Evolutionary conservation across 2,888 invertebrate genomes (phyloP).

Genomic region (Ormyrus rosae): DNA sequence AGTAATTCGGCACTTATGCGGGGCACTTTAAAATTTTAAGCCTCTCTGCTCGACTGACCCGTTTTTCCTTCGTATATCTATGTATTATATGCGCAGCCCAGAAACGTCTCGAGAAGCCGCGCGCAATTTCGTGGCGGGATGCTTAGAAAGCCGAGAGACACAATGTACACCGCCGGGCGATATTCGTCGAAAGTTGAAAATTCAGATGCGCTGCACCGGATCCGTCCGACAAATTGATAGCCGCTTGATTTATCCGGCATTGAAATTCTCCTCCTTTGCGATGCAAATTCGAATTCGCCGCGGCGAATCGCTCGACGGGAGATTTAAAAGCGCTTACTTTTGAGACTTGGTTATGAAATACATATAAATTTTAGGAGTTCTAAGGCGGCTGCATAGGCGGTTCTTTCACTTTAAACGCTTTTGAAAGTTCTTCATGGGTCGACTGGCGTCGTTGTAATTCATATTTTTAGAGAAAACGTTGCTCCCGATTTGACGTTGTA

Average conservation of each 20-base stretch:
- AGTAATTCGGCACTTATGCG: too few relatives aligned
- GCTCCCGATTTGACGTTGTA: neutral
- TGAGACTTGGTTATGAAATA: too few relatives aligned
- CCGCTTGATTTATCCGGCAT: neutral
- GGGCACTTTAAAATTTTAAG: too few relatives aligned
- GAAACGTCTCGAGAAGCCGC: too few relatives aligned
- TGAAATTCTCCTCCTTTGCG: neutral
- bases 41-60: constrained; percentile 6
- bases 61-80: too few relatives aligned
- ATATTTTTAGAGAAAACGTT: constrained; percentile 15
- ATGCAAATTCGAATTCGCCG: neutral
- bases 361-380: neutral
- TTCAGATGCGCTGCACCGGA: neutral
- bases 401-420: constrained; percentile 44
- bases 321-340: too few relatives aligned
- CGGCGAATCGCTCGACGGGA: too few relatives aligned
- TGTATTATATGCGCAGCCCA: too few relatives aligned
- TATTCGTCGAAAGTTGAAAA: constrained; percentile 2
- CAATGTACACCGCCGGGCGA: neutral
- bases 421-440: constrained; percentile 45
- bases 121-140: too few relatives aligned
- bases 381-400: neutral
- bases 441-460: neutral
- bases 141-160: neutral
- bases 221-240: constrained; percentile 13